Conservation (phyloP, 2,113 vertebrate genomes). For the Dinomys branickii region DNA sequence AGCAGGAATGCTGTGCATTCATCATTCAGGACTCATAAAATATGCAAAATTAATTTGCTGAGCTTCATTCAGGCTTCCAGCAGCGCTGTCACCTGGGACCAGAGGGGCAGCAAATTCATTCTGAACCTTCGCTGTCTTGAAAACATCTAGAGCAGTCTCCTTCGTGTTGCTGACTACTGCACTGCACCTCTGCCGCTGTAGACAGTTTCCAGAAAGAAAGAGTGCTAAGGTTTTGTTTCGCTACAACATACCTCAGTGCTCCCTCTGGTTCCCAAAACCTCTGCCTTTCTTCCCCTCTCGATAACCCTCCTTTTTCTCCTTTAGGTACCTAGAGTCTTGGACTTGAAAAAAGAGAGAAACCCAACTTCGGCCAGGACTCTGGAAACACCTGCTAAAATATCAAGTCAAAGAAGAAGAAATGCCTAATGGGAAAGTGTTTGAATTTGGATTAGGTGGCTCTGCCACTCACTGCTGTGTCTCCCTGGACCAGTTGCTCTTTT, state of each 20-base stretch:
- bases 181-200: neutral
- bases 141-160: neutral
- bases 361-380: neutral
- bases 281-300: neutral
- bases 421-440: neutral
- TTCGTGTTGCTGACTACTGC: neutral
- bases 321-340: neutral
- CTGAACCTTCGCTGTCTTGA: neutral
- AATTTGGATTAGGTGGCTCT: neutral
- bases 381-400: neutral
- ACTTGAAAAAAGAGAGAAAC: neutral
- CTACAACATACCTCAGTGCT: neutral
- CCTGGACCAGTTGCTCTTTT: neutral
- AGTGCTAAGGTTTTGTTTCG: neutral
- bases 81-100: slow-evolving; percentile 58
- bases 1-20: slow-evolving; percentile 41
- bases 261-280: neutral
- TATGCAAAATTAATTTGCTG: slow-evolving; percentile 63
- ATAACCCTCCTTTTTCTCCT: neutral
- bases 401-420: neutral
- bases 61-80: slow-evolving; percentile 63
- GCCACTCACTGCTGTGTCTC: neutral
- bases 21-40: slow-evolving; percentile 53
- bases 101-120: slow-evolving; percentile 56
- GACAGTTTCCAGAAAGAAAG: neutral